A percentile compares a stretch with the other conserved stretches of the same genome.
phyloP scores from a whole-genome alignment of 2,113 vertebrate genomes.

The human region GRCh38 chr3:177534001-177534500 shows the following conservation, averaged over 20 bases:
- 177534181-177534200: not conserved
- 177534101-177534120: not conserved
- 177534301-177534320: not conserved
- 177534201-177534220: not conserved
- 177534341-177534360: not conserved
- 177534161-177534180: not conserved
- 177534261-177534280: not conserved
- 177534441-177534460: too few relatives aligned
- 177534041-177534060: not conserved
- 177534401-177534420: not conserved
- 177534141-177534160: not conserved
- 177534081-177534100: not conserved
- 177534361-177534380: not conserved
- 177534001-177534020: not conserved
- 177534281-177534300: not conserved
- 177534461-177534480: too few relatives aligned
- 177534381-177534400: not conserved
- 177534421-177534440: too few relatives aligned
- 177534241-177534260: not conserved
- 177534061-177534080: not conserved
- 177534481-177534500: too few relatives aligned
- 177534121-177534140: not conserved
- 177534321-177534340: not conserved
- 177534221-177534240: not conserved
- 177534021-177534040: not conserved